phyloP scores from a whole-genome alignment of 2,113 vertebrate genomes.

The Rhinogobius similis region DNA sequence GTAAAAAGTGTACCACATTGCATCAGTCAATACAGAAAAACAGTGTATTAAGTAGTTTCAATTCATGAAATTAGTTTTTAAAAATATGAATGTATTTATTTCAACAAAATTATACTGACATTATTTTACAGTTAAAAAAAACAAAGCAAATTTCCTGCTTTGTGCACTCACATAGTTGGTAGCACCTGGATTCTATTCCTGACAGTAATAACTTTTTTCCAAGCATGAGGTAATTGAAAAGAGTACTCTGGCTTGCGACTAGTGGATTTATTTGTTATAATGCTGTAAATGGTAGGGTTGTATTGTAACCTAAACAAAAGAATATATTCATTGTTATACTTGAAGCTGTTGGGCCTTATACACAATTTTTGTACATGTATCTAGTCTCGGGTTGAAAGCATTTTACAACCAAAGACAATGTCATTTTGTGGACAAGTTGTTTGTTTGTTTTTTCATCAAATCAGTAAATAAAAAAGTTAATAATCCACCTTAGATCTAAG shows the following conservation, averaged over 20 bases:
- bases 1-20: background rate
- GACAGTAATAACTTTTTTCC: background rate
- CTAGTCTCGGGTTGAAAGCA: constrained; percentile 42
- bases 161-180: background rate
- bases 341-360: constrained; percentile 55
- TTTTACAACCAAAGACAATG: constrained; percentile 62
- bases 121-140: background rate
- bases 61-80: background rate
- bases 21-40: background rate
- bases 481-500: background rate
- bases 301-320: constrained; percentile 19
- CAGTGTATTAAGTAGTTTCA: background rate
- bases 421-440: constrained; percentile 22
- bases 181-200: background rate
- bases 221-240: background rate
- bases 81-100: background rate
- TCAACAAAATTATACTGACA: background rate
- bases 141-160: background rate
- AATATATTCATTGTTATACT: constrained; percentile 31
- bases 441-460: constrained; percentile 12
- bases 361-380: constrained; percentile 25
- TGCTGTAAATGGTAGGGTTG: background rate
- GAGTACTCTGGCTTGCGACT: background rate
- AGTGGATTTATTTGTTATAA: constrained; percentile 19
- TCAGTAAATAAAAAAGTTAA: constrained; percentile 22